Conservation (phyloP, 1,140 invertebrate species). For the Asbolus verrucosus region DNA sequence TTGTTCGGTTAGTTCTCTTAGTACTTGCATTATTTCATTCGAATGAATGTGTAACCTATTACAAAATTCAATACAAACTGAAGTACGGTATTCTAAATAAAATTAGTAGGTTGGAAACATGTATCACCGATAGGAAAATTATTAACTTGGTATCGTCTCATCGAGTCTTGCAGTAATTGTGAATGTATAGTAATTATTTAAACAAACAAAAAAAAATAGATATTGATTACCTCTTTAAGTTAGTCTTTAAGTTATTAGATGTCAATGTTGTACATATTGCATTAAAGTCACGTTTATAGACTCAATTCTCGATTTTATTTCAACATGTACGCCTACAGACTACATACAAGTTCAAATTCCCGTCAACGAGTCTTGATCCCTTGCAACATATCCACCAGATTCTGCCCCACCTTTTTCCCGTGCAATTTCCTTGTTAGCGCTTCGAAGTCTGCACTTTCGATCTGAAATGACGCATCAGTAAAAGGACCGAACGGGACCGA, state of each 20-base stretch:
- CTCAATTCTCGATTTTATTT: conserved; percentile 5
- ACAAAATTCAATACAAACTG: conserved; percentile 20
- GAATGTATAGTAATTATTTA: conserved; percentile 46
- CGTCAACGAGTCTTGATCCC: conserved; percentile 56
- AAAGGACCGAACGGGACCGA: conserved; percentile 12
- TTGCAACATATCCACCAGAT: conserved; percentile 58
- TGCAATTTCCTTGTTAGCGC: conserved; percentile 59
- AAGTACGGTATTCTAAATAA: conserved; percentile 39
- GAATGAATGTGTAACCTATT: conserved; percentile 15
- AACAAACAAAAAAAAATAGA: conserved; percentile 44
- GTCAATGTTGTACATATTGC: conserved; percentile 60
- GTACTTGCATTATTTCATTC: conserved; percentile 7
- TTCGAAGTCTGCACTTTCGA: conserved; percentile 65
- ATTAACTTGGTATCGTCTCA: conserved; percentile 24
- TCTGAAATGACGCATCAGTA: conserved; percentile 53
- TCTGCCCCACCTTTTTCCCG: conserved; percentile 55
- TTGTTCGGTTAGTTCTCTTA: conserved; percentile 13
- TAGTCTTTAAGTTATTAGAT: conserved; percentile 54
- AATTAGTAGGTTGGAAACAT: conserved; percentile 26
- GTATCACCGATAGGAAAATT: conserved; percentile 28
- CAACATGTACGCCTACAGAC: not conserved
- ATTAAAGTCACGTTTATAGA: conserved; percentile 57
- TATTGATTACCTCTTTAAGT: conserved; percentile 54
- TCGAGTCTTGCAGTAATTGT: conserved; percentile 39
- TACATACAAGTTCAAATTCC: too few relatives aligned